A percentile compares a stretch with the other conserved stretches of the same genome.
These are phyloP conservation scores for Archips crataeganus DNA, from an alignment of 2,888 invertebrate genomes.

Conservation along the genomic window DNA sequence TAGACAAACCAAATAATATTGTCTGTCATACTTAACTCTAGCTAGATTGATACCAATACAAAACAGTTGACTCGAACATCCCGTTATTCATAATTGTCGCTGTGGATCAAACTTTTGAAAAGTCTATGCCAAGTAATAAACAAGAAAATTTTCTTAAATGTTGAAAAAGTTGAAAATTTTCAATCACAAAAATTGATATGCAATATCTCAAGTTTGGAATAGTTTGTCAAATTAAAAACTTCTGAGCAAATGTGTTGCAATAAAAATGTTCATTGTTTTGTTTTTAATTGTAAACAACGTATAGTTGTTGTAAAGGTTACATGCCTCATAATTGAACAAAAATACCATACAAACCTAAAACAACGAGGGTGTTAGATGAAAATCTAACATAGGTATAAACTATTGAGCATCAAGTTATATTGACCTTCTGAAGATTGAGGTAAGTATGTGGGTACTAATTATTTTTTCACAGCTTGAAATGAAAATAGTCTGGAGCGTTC, in stretches of 20 bases:
- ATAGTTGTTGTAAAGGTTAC: background rate
- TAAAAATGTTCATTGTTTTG: background rate
- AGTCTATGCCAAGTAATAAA: background rate
- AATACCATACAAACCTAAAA: background rate
- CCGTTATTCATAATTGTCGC: background rate
- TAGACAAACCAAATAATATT: no score
- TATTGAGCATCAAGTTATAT: background rate
- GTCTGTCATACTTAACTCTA: no score
- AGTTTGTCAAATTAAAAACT: background rate
- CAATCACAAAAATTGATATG: background rate
- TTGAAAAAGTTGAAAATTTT: background rate
- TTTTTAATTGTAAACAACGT: background rate
- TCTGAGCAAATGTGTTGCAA: background rate
- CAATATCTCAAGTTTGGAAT: background rate
- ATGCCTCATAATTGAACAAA: background rate
- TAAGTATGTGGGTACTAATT: slow-evolving; percentile 12
- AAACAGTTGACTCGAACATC: background rate
- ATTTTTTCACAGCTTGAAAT: slow-evolving; percentile 1
- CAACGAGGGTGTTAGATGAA: background rate
- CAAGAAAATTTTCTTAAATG: background rate
- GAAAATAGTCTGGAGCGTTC: background rate
- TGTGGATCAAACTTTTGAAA: background rate
- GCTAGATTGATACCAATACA: background rate
- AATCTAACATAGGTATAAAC: background rate
- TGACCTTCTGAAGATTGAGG: background rate